Conservation (phyloP, 2,888 invertebrate genomes). For the Agrochola lychnidis region DNA sequence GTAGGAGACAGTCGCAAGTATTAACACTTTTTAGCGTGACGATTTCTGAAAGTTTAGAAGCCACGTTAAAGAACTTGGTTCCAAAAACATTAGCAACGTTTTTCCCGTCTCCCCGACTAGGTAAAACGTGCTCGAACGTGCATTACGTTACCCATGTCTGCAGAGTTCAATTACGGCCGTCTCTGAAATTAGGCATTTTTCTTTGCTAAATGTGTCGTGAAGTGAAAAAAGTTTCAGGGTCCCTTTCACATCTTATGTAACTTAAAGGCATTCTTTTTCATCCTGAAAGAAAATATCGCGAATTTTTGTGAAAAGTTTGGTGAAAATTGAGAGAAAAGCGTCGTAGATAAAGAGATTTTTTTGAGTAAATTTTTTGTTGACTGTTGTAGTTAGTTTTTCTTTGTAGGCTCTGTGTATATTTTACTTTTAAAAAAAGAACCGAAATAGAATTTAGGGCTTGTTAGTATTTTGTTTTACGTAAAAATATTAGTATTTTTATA, state of each 20-base stretch:
- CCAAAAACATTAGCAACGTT: background rate
- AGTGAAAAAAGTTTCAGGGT: constrained; percentile 63
- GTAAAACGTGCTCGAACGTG: constrained; percentile 62
- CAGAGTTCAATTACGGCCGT: constrained; percentile 64
- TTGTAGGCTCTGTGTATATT: constrained; percentile 19
- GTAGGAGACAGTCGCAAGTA: no score
- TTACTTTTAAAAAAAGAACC: constrained; percentile 14
- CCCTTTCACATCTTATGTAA: constrained; percentile 54
- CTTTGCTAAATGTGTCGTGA: constrained; percentile 68
- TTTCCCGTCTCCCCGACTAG: constrained; percentile 35
- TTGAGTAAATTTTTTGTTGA: constrained; percentile 33
- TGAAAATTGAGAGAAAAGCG: constrained; percentile 46
- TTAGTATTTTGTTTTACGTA: background rate
- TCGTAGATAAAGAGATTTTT: constrained; percentile 51
- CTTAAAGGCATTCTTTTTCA: constrained; percentile 52
- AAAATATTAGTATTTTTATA: constrained; percentile 9
- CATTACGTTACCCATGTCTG: constrained; percentile 65
- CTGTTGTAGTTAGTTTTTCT: constrained; percentile 22
- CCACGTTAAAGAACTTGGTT: no score
- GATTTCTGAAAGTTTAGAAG: no score
- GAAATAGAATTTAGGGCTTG: constrained; percentile 19
- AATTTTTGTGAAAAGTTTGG: constrained; percentile 56
- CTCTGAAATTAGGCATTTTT: constrained; percentile 69
- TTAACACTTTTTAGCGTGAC: no score
- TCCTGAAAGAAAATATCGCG: constrained; percentile 51